Evolutionary conservation across 2,888 invertebrate species (phyloP).

Genomic region (Dendrolimus houi): DNA sequence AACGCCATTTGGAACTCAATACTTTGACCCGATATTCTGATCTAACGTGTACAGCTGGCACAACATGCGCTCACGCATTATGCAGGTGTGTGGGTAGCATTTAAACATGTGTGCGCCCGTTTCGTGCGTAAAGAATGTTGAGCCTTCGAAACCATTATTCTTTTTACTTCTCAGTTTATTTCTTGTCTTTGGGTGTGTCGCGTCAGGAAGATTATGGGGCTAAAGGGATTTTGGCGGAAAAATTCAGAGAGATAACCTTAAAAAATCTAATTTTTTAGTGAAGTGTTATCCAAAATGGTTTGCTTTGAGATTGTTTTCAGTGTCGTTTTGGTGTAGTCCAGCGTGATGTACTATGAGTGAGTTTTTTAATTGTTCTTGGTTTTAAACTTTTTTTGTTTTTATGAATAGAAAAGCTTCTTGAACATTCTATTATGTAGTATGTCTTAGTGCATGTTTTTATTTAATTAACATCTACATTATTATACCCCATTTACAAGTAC

Average conservation of each 20-base stretch:
- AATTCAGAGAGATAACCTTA: not conserved
- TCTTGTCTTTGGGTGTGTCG: not conserved
- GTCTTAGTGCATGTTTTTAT: no score
- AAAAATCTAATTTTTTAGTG: slow-evolving; percentile 28
- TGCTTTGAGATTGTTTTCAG: slow-evolving; percentile 16
- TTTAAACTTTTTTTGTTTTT: not conserved
- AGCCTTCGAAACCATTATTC: not conserved
- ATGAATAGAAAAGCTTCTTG: not conserved
- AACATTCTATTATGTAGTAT: no score
- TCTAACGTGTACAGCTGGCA: not conserved
- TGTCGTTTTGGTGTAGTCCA: slow-evolving; percentile 35
- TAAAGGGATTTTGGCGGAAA: not conserved
- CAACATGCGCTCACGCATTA: not conserved
- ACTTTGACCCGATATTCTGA: no score
- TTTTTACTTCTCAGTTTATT: not conserved
- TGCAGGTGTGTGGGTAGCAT: not conserved
- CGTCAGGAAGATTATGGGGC: not conserved
- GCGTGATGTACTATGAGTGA: slow-evolving; percentile 61
- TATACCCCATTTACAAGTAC: no score
- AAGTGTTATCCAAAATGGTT: slow-evolving; percentile 2
- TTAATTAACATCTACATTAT: no score
- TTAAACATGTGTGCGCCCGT: not conserved
- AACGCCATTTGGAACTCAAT: no score
- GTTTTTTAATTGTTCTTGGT: slow-evolving; percentile 16
- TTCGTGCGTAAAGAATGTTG: slow-evolving; percentile 2